Percentiles rank a stretch among this genome's conserved stretches.
Conservation (phyloP, 2,113 vertebrate genomes). For the Serinus canaria region DNA sequence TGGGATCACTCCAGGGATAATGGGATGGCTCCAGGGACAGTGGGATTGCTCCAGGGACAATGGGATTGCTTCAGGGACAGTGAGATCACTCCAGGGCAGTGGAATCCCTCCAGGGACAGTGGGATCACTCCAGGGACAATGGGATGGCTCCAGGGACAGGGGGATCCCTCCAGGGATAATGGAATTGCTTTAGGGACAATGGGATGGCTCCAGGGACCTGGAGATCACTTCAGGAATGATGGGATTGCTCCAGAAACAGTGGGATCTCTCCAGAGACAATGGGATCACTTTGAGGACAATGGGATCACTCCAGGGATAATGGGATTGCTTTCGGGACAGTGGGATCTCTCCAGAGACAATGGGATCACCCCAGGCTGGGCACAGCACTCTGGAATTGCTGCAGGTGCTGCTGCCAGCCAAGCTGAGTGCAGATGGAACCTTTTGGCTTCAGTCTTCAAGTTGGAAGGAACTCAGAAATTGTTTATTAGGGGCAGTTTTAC, state of each 20-base stretch:
- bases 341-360: accelerated
- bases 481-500: neutral
- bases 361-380: neutral
- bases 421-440: neutral
- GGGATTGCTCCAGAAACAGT: too few relatives aligned
- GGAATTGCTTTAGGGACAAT: accelerated
- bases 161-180: accelerated
- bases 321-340: neutral
- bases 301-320: too few relatives aligned
- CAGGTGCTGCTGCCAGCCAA: neutral
- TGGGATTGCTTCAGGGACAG: accelerated
- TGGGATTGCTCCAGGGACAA: accelerated
- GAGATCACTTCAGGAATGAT: too few relatives aligned
- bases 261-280: too few relatives aligned
- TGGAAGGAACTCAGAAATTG: neutral
- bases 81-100: accelerated
- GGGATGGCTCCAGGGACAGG: accelerated
- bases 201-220: accelerated
- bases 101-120: accelerated
- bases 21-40: accelerated
- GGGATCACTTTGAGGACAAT: too few relatives aligned
- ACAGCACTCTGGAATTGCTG: accelerated
- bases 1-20: accelerated
- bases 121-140: accelerated
- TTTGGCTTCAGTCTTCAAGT: neutral